Base-by-base conservation (phyloP, 2,888 invertebrate species). In the Timandra comae region DNA sequence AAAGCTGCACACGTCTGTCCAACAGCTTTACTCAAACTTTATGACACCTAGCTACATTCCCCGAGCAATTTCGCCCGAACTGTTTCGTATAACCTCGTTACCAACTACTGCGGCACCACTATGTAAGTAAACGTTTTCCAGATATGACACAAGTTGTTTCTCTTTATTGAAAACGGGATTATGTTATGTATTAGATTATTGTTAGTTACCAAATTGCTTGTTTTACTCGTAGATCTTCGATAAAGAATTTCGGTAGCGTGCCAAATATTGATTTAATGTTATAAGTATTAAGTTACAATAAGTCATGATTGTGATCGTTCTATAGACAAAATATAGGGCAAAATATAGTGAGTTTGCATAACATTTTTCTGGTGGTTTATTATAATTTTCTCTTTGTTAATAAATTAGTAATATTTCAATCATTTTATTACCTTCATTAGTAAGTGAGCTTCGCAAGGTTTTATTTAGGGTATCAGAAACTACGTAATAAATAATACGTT, bases 81-180 rank as follows among this genome's bases (percentile, higher is more conserved):
- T 70, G 76, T 72, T 73, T 64, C 64, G 72, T 72, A 72, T 73
- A 77, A 78, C 76, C 75, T 78, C 68, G 78, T 81, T 78, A 80
- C 75, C 64, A 66, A 74, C 68, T 72, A 65, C 62, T 59, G 65
- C 56, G 56, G 52, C 54, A 53, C 55, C 54, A 56, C 60, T 59
- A 59, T 65, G 71, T 69, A 67, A 76, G 73, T 69, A 71, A 74
- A 71, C 72, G 72, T 66, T 77, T 62, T 63, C 69, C 59, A 66
- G 71, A 71, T 68, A 73, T 67, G 64, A 65, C 63, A 57, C 60
- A 63, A 69, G 64, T 73, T 70, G 71, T 69, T 70, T 63, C 63
- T 55, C 67, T 71, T 74, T 78, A 78, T 77, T 79, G 77, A 78
- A 79, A 77, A 69, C 65, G 46, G 46, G 50, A 56, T 16, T 16